Evolutionary conservation across 2,113 vertebrate genomes (phyloP).

Genomic region (Xyrauchen texanus): DNA sequence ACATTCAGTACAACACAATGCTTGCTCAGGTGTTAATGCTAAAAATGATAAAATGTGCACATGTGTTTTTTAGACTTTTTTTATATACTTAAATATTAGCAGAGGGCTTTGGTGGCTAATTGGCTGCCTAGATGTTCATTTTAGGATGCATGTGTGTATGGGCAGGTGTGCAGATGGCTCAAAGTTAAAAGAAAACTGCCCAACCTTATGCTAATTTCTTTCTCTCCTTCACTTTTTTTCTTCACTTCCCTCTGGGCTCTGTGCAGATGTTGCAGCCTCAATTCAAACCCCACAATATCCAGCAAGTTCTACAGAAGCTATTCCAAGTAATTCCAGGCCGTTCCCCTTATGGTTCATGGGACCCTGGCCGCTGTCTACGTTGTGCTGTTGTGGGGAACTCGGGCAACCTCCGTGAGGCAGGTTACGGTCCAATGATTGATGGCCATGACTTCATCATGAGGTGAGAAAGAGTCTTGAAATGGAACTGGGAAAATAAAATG

Average conservation of each 20-base stretch:
- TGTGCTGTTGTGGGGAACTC: constrained; percentile 98
- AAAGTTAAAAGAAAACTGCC: constrained; percentile 22
- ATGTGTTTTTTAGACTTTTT: neutral
- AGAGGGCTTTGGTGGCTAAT: constrained; percentile 6
- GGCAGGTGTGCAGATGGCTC: constrained; percentile 22
- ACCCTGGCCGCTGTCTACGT: constrained; percentile 82
- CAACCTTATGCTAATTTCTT: constrained; percentile 17
- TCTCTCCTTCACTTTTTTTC: neutral
- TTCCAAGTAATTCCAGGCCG: constrained; percentile 94
- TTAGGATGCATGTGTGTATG: constrained; percentile 24
- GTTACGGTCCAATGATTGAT: constrained; percentile 85
- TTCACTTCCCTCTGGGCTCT: constrained; percentile 37
- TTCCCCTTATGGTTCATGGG: constrained; percentile 86
- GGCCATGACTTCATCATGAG: constrained; percentile 92
- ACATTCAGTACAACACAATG: no score
- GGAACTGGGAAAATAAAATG: no score
- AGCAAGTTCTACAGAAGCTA: constrained; percentile 88
- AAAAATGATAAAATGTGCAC: neutral
- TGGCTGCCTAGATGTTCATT: constrained; percentile 9
- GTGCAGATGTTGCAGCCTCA: constrained; percentile 95
- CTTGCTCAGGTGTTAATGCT: no score
- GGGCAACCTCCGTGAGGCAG: constrained; percentile 86
- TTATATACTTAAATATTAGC: neutral
- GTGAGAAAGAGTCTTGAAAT: constrained; percentile 69
- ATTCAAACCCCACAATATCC: constrained; percentile 93